Evolutionary conservation across 2,797 vertebrate species (phyloP).

Genomic region (Australoheros facetus): DNA sequence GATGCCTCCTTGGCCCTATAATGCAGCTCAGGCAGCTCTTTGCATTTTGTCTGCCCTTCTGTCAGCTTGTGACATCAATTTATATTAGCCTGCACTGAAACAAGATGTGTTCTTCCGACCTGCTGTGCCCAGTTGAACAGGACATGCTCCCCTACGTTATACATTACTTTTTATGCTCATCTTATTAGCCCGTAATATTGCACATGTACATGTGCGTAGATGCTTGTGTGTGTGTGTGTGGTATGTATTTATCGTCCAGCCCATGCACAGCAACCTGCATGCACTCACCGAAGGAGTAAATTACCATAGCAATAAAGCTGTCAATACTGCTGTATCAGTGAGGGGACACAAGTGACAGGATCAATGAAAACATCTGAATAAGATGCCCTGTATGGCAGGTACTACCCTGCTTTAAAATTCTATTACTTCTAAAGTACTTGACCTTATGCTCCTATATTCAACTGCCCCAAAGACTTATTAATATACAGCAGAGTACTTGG

Average conservation of each 20-base stretch:
- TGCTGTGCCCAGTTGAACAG: constrained; percentile 61
- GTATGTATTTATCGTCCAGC: constrained; percentile 47
- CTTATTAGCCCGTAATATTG: constrained; percentile 71
- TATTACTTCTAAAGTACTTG: constrained; percentile 61
- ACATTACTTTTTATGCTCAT: constrained; percentile 66
- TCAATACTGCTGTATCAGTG: constrained; percentile 75
- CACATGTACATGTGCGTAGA: constrained; percentile 14
- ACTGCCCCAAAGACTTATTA: constrained; percentile 50
- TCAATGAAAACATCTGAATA: constrained; percentile 76
- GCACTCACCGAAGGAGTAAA: constrained; percentile 67
- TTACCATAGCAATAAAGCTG: constrained; percentile 80
- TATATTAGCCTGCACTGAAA: constrained; percentile 74
- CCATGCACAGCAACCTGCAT: constrained; percentile 38
- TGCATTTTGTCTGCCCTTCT: constrained; percentile 71
- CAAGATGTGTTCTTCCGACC: constrained; percentile 58
- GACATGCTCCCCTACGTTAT: constrained; percentile 64
- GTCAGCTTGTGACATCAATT: constrained; percentile 77
- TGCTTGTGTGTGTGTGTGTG: constrained; percentile 3
- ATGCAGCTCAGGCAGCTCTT: constrained; percentile 76
- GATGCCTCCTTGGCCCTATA: constrained; percentile 67
- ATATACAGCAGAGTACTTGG: constrained; percentile 38
- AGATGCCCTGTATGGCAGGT: constrained; percentile 60
- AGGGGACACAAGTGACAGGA: constrained; percentile 70
- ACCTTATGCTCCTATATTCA: constrained; percentile 53
- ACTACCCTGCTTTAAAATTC: constrained; percentile 64